phyloP scores from a whole-genome alignment of 2,113 vertebrate species.

The Sterrhoptilus dennistouni region DNA sequence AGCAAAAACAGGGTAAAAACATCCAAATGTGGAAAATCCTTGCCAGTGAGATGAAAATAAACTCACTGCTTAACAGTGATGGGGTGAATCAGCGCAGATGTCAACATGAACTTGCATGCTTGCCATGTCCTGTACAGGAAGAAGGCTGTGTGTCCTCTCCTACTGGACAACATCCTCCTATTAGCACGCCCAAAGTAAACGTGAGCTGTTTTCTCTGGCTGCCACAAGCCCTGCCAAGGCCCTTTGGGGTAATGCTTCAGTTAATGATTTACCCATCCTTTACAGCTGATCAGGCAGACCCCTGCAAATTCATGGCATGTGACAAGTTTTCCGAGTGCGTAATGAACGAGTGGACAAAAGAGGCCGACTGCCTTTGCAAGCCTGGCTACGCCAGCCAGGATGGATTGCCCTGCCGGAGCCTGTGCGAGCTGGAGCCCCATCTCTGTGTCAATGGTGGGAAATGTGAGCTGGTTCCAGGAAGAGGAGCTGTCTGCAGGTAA shows the following conservation, averaged over 20 bases:
- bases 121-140: neutral
- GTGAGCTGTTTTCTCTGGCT: neutral
- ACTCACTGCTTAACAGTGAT: neutral
- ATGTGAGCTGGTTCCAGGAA: slow-evolving; percentile 78
- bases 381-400: slow-evolving; percentile 73
- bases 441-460: slow-evolving; percentile 74
- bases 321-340: slow-evolving; percentile 79
- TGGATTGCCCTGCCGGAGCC: slow-evolving; percentile 78
- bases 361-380: slow-evolving; percentile 82
- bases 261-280: slow-evolving; percentile 14
- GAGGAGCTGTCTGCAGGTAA: slow-evolving; percentile 86
- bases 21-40: neutral
- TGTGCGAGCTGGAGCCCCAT: slow-evolving; percentile 70
- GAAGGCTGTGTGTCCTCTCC: neutral
- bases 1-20: neutral
- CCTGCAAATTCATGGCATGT: slow-evolving; percentile 90
- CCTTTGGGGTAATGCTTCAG: neutral
- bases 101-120: neutral
- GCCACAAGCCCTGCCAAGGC: neutral
- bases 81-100: neutral
- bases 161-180: neutral
- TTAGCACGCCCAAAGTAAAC: neutral
- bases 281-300: slow-evolving; percentile 86
- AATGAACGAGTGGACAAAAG: slow-evolving; percentile 71
- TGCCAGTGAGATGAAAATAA: neutral